Evolutionary conservation across 1,140 invertebrate species (phyloP).

Genomic region (Vanessa atalanta): DNA sequence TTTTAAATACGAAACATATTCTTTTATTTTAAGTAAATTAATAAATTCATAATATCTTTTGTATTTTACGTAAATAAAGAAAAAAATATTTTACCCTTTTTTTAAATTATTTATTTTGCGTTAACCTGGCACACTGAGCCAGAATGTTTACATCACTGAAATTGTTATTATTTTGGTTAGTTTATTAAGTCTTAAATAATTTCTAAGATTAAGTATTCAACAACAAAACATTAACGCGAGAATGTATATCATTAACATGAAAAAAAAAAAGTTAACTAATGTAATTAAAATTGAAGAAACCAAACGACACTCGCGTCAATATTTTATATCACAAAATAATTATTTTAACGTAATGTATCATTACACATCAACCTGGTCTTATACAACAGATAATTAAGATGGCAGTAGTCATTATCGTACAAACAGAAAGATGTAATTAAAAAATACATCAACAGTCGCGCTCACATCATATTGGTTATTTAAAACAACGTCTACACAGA

Average conservation of each 20-base stretch:
- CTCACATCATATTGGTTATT: conserved; percentile 44
- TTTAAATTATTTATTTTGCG: not conserved
- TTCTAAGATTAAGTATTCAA: conserved; percentile 19
- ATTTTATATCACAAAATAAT: conserved; percentile 7
- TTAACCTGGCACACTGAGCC: not conserved
- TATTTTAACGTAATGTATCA: not conserved
- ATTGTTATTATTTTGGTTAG: not conserved
- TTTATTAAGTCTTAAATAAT: conserved; percentile 6
- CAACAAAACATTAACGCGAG: conserved; percentile 21
- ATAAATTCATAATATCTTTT: too few species aligned
- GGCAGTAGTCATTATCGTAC: conserved; percentile 24
- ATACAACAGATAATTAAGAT: conserved; percentile 27
- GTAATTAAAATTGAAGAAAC: not conserved
- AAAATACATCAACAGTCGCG: conserved; percentile 47
- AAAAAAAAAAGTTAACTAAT: not conserved
- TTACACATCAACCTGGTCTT: not conserved
- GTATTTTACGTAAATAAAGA: too few species aligned
- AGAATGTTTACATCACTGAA: not conserved
- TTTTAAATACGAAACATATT: too few species aligned
- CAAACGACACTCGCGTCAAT: conserved; percentile 17
- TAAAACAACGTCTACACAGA: conserved; percentile 59
- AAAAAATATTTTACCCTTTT: too few species aligned
- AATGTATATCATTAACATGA: not conserved
- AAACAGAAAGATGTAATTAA: conserved; percentile 41
- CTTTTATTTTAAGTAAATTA: too few species aligned